phyloP scores from a whole-genome alignment of 1,140 invertebrate species.

The Polypedilum vanderplanki region DNA sequence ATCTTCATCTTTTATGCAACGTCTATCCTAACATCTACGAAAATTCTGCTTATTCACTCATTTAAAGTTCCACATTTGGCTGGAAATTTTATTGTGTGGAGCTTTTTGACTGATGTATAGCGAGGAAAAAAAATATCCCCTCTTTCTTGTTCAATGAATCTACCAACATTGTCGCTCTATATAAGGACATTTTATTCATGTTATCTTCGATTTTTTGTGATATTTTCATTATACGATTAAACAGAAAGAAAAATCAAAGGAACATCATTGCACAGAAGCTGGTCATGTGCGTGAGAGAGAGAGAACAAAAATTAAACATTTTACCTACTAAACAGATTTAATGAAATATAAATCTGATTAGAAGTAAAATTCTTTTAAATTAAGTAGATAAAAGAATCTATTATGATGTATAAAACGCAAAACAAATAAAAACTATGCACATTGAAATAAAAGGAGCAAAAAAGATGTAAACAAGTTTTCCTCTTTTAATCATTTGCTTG shows the following conservation, averaged over 20 bases:
- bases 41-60: slow-evolving; percentile 4
- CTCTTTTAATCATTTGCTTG: not conserved
- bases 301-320: not conserved
- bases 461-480: not conserved
- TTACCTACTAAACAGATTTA: not conserved
- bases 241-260: too few species aligned
- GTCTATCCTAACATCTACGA: not conserved
- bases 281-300: not conserved
- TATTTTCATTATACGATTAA: not conserved
- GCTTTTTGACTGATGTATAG: slow-evolving; percentile 2
- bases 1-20: slow-evolving; percentile 18
- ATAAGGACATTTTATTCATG: not conserved
- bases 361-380: not conserved
- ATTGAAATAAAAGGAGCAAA: not conserved
- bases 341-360: not conserved
- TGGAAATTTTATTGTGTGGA: not conserved
- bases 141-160: slow-evolving; percentile 12
- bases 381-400: slow-evolving; percentile 1
- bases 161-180: too few species aligned
- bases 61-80: slow-evolving; percentile 17
- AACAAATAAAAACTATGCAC: not conserved
- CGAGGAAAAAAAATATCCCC: not conserved
- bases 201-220: slow-evolving; percentile 9
- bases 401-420: not conserved
- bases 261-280: not conserved